Percentiles rank a stretch among this genome's conserved stretches.
Evolutionary conservation across 2,888 invertebrate genomes (phyloP).

Genomic region (Thymelicus lineola): DNA sequence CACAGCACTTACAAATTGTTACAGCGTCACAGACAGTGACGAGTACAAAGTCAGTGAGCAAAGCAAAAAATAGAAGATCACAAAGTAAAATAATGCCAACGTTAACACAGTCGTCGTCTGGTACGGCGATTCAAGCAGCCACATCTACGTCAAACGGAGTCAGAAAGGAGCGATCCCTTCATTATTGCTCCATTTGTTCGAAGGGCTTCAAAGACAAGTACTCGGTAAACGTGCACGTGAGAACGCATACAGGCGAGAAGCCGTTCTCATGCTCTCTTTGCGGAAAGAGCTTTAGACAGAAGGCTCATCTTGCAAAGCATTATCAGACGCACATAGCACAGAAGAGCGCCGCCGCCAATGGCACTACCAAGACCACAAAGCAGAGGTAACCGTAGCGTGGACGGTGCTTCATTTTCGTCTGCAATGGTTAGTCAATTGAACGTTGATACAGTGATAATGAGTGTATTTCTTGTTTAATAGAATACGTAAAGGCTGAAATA

Average conservation of each 20-base stretch:
- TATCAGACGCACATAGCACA: constrained; percentile 97
- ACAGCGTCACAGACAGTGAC: constrained; percentile 86
- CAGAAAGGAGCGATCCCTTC: constrained; percentile 93
- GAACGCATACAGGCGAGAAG: constrained; percentile 99
- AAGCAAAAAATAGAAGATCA: constrained; percentile 89
- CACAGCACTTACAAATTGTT: constrained; percentile 83
- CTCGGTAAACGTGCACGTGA: constrained; percentile 98
- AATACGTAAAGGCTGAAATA: constrained; percentile 81
- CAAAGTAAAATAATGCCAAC: constrained; percentile 81
- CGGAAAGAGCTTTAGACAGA: constrained; percentile 96
- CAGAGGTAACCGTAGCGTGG: constrained; percentile 73
- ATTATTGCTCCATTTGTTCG: constrained; percentile 97
- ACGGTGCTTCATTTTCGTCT: constrained; percentile 44
- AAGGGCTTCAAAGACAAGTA: constrained; percentile 98
- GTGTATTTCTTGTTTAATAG: constrained; percentile 61
- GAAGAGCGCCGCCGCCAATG: constrained; percentile 89
- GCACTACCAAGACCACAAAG: constrained; percentile 84
- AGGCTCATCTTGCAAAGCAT: constrained; percentile 96
- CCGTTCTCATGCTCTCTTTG: constrained; percentile 98
- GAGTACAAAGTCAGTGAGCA: constrained; percentile 86
- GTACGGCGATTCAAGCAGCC: constrained; percentile 76
- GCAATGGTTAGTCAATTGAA: constrained; percentile 74
- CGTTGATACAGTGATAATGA: constrained; percentile 73
- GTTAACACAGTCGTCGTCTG: constrained; percentile 66
- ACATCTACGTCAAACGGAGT: constrained; percentile 89